Evolutionary conservation across 2,113 vertebrate genomes (phyloP), one percentile per base, ranked within the genome.

Genomic region (Prunella fulvescens): DNA sequence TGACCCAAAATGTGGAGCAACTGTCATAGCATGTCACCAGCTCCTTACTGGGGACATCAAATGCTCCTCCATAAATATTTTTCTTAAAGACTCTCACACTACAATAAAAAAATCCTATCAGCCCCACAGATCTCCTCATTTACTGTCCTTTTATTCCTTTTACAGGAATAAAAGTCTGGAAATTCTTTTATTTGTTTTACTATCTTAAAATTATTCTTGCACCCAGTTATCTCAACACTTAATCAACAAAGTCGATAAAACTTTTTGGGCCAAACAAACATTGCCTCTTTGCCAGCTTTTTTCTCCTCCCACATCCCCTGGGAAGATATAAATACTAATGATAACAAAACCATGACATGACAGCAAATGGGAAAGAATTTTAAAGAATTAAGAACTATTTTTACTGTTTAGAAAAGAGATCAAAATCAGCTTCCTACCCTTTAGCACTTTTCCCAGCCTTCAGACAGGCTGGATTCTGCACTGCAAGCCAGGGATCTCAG

Each of bases 321-420:
- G 77, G 80, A 95, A 90, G 56, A 35, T 39, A 92, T 57, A 91
- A 94, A 76, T 91, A 72, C 86, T 53, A 62, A 85, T 8, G 39
- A 89, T 65, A 90, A 86, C 79, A 61, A 74, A 54, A 11, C 29
- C 29, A 26, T 24, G 31, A 88, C 80, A 81, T 1, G 2, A 56
- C 47, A 93, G 42, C 44, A 92, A 92, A 94, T 51, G 54, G 51
- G 67, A 88, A 90, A 81, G 31, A 83, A 74, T 71, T 92, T 81
- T 71, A 66, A 88, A 86, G 77, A 78, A 90, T 88, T 78, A 86
- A 88, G 53, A 88, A 56, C 69, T 88, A 65, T 67, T 92, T 95
- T 94, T 83, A 78, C 78, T 88, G 73, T 57, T 95, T 92, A 94
- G 40, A 83, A 84, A 71, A 71, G 87, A 93, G 90, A 94, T 95